These are phyloP conservation scores for Apamea sordens DNA, from an alignment of 2,888 invertebrate genomes.

Conservation along the genomic window DNA sequence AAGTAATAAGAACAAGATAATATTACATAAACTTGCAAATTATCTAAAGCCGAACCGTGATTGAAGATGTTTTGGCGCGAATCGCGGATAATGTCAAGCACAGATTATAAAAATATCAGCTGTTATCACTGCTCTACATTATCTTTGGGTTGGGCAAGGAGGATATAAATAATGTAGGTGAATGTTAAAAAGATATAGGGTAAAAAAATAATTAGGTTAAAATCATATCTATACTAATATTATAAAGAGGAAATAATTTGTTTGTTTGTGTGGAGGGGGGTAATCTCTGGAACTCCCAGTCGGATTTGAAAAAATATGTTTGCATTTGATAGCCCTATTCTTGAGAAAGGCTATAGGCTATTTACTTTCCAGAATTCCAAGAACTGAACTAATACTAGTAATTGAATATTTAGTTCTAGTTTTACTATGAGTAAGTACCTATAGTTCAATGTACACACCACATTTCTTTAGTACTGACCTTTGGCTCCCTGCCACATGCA, in stretches of 20 bases:
- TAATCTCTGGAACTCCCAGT: not conserved
- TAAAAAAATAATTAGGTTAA: not conserved
- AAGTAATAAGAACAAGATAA: not conserved
- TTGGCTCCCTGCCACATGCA: constrained; percentile 51
- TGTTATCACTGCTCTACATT: constrained; percentile 43
- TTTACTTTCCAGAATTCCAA: not conserved
- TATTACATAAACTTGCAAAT: constrained; percentile 26
- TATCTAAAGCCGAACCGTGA: constrained; percentile 64
- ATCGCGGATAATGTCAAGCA: constrained; percentile 39
- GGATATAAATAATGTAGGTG: constrained; percentile 22
- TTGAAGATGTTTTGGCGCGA: constrained; percentile 63
- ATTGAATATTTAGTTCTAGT: not conserved
- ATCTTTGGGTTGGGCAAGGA: constrained; percentile 49
- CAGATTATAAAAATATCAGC: constrained; percentile 51
- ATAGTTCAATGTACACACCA: constrained; percentile 31
- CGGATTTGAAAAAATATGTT: not conserved
- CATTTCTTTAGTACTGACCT: constrained; percentile 32
- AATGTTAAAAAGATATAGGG: constrained; percentile 25
- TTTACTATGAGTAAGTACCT: constrained; percentile 21
- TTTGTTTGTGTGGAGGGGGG: not conserved
- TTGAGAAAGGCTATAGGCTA: not conserved
- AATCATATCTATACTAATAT: not conserved
- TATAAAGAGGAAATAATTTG: not conserved
- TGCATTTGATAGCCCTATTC: not conserved
- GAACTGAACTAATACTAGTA: not conserved